These are phyloP conservation scores for Drosophila repletoides DNA, from an alignment of 1,140 invertebrate genomes.

Conservation along the genomic window DNA sequence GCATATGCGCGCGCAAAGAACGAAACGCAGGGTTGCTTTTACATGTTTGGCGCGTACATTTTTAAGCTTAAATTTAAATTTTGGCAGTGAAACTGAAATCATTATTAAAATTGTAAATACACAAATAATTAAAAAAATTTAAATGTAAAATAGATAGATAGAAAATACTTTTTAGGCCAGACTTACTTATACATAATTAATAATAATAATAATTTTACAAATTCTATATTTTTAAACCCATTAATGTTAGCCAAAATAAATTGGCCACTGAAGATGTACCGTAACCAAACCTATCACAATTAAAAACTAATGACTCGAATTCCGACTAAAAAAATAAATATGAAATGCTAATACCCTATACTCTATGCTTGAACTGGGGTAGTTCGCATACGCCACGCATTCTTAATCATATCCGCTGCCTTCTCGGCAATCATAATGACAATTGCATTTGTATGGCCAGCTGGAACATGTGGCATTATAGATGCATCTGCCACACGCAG, in stretches of 20 bases:
- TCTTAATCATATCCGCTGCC: conserved; percentile 85
- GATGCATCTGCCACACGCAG: conserved; percentile 90
- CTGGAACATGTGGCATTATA: conserved; percentile 86
- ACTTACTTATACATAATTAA: background rate
- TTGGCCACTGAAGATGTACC: too few species aligned
- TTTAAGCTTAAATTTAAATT: too few species aligned
- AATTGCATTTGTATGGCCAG: conserved; percentile 86
- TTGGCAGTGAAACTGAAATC: too few species aligned
- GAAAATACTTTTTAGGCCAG: conserved; percentile 12
- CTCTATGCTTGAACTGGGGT: background rate
- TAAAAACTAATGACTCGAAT: conserved; percentile 33
- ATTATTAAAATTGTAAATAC: too few species aligned
- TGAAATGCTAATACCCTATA: background rate
- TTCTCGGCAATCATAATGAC: conserved; percentile 87
- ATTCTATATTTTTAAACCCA: too few species aligned
- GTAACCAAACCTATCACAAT: conserved; percentile 61
- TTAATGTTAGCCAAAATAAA: too few species aligned
- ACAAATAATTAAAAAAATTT: too few species aligned
- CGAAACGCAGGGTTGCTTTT: background rate
- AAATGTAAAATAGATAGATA: background rate
- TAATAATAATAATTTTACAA: too few species aligned
- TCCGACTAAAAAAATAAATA: conserved; percentile 57
- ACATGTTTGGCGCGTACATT: background rate
- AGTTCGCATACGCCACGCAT: conserved; percentile 83
- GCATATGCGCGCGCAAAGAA: background rate